Evolutionary conservation across 2,888 invertebrate genomes (phyloP), one percentile per base, ranked within the genome.

Genomic region (Clanis bilineata): DNA sequence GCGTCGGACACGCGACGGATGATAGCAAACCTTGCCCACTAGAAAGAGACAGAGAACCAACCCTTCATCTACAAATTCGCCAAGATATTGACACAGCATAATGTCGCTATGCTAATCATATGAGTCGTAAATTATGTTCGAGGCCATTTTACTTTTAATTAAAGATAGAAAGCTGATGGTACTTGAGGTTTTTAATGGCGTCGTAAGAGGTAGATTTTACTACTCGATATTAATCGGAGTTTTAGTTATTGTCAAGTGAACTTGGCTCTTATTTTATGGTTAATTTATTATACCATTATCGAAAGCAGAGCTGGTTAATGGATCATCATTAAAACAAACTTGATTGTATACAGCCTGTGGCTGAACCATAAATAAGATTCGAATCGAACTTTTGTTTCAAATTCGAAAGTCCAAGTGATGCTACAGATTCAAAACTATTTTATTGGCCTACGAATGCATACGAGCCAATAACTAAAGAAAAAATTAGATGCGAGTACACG

Each of bases 41-140:
- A 61, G 79, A 83, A 43, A 71, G 72, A 72, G 82, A 82, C 38
- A 41, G 67, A 62, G 70, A 73, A 79, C 69, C 82, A 83, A 77
- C 85, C 86, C 86, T 84, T 77, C 25, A 38, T 22, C 36, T 4
- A 51, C 51, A 32, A 51, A 51, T 51, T 51, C 51, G 51, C 51
- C 32, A 51, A 15, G 28, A 47, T 47, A 32, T 51, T 32, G 51
- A 47, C 47, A 45, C 45, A 51, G 32, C 15, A 32, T 51, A 51
- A 51, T 51, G 32, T 51, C 32, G 18, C 51, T 51, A 51, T 51
- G 51, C 18, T 51, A 51, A 51, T 51, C 18, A 51, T 32, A 51
- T 51, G 18, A 3, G 18, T 28, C 32, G 51, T 51, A 51, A 51
- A 51, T 32, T 32, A 51, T 32, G 9, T 51, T 51, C 32, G 38